Evolutionary conservation across 2,113 vertebrate species (phyloP).

Genomic region (Nothoprocta pentlandii): DNA sequence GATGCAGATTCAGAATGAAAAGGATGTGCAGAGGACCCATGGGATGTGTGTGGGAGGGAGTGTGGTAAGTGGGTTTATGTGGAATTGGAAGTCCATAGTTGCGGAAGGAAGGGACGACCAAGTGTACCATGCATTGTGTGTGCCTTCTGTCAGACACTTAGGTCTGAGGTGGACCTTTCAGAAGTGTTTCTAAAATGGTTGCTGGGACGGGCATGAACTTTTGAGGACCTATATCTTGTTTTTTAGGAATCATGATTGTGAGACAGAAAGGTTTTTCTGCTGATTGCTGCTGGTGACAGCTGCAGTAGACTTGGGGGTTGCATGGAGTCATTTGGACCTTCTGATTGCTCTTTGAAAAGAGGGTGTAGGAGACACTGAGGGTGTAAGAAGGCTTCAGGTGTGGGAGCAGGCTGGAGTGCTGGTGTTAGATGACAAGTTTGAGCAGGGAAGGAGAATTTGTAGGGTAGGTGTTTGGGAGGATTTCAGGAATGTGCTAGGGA

Average conservation of each 20-base stretch:
- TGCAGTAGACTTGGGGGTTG: not conserved
- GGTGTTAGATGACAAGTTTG: not conserved
- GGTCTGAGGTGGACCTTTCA: constrained; percentile 17
- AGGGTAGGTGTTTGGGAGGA: not conserved
- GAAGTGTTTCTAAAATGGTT: not conserved
- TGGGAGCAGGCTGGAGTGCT: not conserved
- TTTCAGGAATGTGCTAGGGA: constrained; percentile 3
- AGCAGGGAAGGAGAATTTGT: not conserved
- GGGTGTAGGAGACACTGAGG: not conserved
- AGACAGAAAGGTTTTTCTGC: not conserved
- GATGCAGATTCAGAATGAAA: not conserved
- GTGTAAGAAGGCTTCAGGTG: not conserved
- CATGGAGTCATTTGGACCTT: not conserved
- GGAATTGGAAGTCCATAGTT: not conserved
- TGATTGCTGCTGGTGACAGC: not conserved
- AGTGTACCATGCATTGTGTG: not conserved
- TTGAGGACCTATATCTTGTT: not conserved
- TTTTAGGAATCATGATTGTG: not conserved
- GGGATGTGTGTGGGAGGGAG: constrained; percentile 8
- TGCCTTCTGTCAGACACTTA: not conserved
- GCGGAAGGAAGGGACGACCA: constrained; percentile 23
- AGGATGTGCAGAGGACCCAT: not conserved
- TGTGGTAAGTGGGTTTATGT: not conserved
- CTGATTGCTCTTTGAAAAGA: not conserved
- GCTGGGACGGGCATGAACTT: not conserved